phyloP scores from a whole-genome alignment of 2,113 vertebrate species.

The Mobula birostris region DNA sequence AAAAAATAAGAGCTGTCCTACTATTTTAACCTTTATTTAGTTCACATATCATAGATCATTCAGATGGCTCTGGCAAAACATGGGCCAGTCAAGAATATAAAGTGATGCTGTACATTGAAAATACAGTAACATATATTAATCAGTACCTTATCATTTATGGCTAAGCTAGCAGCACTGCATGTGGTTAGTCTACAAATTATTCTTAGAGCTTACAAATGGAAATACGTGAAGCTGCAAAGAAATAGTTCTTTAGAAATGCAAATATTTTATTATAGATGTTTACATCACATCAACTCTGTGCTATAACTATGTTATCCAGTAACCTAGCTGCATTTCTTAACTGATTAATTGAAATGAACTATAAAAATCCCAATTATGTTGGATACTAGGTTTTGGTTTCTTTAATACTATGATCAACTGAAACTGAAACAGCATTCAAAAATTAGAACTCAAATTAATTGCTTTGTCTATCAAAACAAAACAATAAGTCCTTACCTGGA shows the following conservation, averaged over 20 bases:
- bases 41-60: not conserved
- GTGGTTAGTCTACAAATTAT: not conserved
- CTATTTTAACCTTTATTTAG: not conserved
- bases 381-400: not conserved
- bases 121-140: too few relatives aligned
- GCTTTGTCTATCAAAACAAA: too few relatives aligned
- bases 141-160: not conserved
- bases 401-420: not conserved
- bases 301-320: not conserved
- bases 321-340: not conserved
- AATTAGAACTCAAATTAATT: not conserved
- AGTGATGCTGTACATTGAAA: not conserved
- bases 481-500: conserved; percentile 70
- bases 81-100: not conserved
- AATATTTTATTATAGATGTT: not conserved
- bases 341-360: not conserved
- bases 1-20: not conserved
- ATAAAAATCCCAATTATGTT: not conserved
- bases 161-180: not conserved
- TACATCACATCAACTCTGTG: not conserved
- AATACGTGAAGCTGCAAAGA: not conserved
- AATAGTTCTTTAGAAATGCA: not conserved
- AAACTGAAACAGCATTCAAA: not conserved
- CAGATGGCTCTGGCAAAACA: not conserved
- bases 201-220: not conserved